Conservation (phyloP, 2,888 invertebrate genomes). For the Ennomos erosarius region DNA sequence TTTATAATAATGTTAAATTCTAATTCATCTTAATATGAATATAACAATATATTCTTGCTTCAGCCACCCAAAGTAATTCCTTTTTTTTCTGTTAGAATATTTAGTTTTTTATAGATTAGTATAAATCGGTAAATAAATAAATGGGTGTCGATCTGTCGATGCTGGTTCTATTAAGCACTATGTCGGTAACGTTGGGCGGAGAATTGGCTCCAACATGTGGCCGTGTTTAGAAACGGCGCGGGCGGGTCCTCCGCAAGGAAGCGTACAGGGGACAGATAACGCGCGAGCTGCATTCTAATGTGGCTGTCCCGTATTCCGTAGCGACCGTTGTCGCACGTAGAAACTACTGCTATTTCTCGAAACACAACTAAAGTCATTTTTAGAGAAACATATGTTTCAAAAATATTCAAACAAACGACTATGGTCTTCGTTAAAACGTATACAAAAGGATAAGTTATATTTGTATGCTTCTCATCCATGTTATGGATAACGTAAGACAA, state of each 20-base stretch:
- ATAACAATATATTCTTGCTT: too few species aligned
- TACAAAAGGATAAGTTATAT: not conserved
- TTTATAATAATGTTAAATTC: too few species aligned
- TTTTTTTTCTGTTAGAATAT: too few species aligned
- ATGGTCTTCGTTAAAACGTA: too few species aligned
- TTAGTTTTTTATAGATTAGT: too few species aligned
- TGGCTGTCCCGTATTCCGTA: slow-evolving; percentile 47
- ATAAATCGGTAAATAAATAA: too few species aligned
- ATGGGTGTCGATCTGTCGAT: too few species aligned
- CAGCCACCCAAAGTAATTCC: too few species aligned
- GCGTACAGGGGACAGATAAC: slow-evolving; percentile 48
- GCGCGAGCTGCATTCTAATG: slow-evolving; percentile 70
- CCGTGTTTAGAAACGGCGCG: slow-evolving; percentile 12
- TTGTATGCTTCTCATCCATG: slow-evolving; percentile 7
- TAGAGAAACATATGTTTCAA: too few species aligned
- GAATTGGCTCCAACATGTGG: slow-evolving; percentile 10
- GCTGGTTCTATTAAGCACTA: too few species aligned
- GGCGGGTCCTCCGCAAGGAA: slow-evolving; percentile 42
- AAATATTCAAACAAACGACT: too few species aligned
- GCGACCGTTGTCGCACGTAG: slow-evolving; percentile 41
- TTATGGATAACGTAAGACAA: slow-evolving; percentile 16
- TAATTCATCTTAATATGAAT: too few species aligned
- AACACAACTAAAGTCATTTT: not conserved
- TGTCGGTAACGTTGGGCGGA: not conserved
- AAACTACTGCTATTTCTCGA: slow-evolving; percentile 34